Percentiles rank a stretch among this genome's conserved stretches.
phyloP scores from a whole-genome alignment of 2,113 vertebrate genomes.

The Python bivittatus region DNA sequence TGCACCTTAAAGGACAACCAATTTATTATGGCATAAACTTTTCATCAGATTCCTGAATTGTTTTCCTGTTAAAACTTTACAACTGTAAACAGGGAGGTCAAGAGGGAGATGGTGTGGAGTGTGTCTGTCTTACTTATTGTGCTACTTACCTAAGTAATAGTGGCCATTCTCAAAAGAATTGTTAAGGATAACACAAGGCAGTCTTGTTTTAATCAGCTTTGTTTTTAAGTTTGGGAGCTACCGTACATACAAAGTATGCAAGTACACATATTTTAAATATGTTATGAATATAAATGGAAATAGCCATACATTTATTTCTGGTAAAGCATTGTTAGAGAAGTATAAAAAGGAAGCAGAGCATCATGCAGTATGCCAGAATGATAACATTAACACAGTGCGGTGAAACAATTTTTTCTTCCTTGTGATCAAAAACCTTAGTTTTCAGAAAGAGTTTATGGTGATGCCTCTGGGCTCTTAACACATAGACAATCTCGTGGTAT shows the following conservation, averaged over 20 bases:
- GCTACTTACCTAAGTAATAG: too few relatives aligned
- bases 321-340: constrained; percentile 5
- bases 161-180: too few relatives aligned
- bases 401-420: constrained; percentile 14
- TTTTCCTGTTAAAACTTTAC: neutral
- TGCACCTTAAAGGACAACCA: neutral
- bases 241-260: constrained; percentile 39
- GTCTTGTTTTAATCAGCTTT: constrained; percentile 50
- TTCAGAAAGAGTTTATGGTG: neutral
- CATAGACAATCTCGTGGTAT: neutral
- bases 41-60: neutral
- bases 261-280: constrained; percentile 30
- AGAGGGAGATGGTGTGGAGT: neutral
- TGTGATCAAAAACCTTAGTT: neutral
- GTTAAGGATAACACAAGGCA: neutral
- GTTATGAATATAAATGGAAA: constrained; percentile 47
- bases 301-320: constrained; percentile 36
- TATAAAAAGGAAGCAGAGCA: constrained; percentile 37
- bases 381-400: constrained; percentile 7
- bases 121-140: too few relatives aligned
- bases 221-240: constrained; percentile 48
- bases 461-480: neutral
- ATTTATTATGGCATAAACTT: neutral
- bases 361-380: neutral
- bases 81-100: neutral